A percentile compares a stretch with the other conserved stretches of the same genome.
These are phyloP conservation scores for Leuctra nigra DNA, from an alignment of 2,888 invertebrate species.

Conservation along the genomic window DNA sequence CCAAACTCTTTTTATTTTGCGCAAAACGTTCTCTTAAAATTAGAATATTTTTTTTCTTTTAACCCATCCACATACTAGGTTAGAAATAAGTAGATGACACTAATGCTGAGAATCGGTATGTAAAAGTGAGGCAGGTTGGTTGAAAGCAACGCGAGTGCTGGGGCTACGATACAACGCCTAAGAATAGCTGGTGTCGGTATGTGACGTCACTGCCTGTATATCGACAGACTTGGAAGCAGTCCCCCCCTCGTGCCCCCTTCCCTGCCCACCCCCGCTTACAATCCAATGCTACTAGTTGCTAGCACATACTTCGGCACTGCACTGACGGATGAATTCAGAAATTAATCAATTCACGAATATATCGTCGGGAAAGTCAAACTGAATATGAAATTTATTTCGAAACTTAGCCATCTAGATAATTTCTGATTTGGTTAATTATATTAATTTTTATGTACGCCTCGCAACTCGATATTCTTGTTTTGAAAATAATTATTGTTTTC, in stretches of 20 bases:
- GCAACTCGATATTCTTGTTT: no score
- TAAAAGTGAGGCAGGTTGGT: background rate
- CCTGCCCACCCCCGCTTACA: constrained; percentile 25
- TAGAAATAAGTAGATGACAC: constrained; percentile 8
- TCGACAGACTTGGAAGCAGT: constrained; percentile 18
- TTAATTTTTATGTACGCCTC: no score
- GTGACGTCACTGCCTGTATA: constrained; percentile 23
- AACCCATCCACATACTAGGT: background rate
- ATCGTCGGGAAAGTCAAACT: no score
- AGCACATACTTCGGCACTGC: no score
- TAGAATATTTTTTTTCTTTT: background rate
- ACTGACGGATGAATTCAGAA: no score
- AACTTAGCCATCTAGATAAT: no score
- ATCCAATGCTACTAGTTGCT: constrained; percentile 30
- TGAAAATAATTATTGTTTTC: no score
- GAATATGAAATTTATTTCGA: no score
- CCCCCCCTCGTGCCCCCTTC: constrained; percentile 13
- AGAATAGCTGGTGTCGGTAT: constrained; percentile 25
- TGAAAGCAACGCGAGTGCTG: background rate
- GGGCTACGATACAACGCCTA: constrained; percentile 17
- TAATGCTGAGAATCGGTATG: background rate
- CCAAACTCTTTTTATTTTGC: background rate
- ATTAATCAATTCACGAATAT: no score
- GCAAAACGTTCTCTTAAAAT: background rate
- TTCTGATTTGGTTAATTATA: no score